Evolutionary conservation across 2,797 vertebrate species (phyloP), one percentile per base, ranked within the genome.

Genomic region (Etheostoma nigrum): DNA sequence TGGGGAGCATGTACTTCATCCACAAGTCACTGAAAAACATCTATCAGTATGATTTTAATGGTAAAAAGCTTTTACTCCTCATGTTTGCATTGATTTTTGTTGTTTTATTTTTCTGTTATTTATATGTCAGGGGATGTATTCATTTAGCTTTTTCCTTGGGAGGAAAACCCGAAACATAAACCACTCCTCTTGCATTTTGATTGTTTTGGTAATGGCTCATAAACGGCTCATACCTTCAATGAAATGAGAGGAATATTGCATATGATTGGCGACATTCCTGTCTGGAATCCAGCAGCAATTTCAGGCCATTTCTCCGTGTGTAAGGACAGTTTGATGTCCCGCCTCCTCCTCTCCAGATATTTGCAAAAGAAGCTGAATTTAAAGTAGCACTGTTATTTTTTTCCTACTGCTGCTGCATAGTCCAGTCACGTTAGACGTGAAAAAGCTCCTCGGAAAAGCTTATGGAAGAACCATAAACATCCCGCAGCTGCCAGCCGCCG

Each of bases 1-100:
- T 96, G 87, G 96, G 96, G 58, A 96, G 93, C 86, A 94, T 96
- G 90, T 96, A 96, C 89, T 96, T 96, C 89, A 95, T 96, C 84
- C 95, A 96, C 91, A 94, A 93, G 71, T 91, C 93, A 45, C 90
- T 96, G 89, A 90, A 93, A 81, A 92, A 93, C 84, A 88, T 96
- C 88, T 86, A 89, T 58, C 95, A 96, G 54, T 96, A 95, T 87
- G 95, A 96, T 86, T 96, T 96, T 83, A 92, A 91, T 74, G 94
- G 96, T 96, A 95, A 94, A 89, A 86, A 25, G 25, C 9, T 67
- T 15, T 4, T 4, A 67, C 15, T 11, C 58, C 33, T 72, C 18
- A 83, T 2, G 36, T 63, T 71, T 61, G 6, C 48, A 67, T 74
- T 44, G 40, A 66, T 72, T 63, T 48, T 12, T 18, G 51, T 55